A percentile compares a stretch with the other conserved stretches of the same genome.
Evolutionary conservation across 2,113 vertebrate species (phyloP).

Genomic region (Vidua chalybeata): DNA sequence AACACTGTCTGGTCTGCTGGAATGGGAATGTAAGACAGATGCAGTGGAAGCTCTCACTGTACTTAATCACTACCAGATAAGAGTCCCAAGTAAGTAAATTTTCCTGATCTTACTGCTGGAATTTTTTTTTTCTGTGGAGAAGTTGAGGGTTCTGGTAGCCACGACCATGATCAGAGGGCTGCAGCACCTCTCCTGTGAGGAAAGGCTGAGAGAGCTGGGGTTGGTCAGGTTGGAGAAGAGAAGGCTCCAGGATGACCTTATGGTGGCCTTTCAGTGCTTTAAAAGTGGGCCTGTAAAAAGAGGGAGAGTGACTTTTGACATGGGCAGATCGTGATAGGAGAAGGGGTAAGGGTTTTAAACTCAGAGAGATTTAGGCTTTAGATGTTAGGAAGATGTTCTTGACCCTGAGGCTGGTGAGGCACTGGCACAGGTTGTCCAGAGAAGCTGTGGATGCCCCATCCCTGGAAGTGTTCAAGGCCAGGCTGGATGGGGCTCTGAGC

Average conservation of each 20-base stretch:
- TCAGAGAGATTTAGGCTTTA: neutral
- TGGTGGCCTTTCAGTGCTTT: neutral
- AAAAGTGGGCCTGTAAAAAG: neutral
- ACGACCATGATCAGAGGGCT: fast-evolving
- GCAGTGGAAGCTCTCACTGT: conserved; percentile 96
- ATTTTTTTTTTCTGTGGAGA: neutral
- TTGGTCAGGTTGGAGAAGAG: neutral
- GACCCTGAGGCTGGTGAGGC: neutral
- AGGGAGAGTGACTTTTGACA: neutral
- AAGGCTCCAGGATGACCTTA: neutral
- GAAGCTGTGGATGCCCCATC: neutral
- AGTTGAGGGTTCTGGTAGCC: neutral
- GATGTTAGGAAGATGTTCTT: neutral
- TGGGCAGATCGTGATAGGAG: neutral
- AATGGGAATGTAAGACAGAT: conserved; percentile 95
- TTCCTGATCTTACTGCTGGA: neutral
- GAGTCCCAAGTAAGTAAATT: conserved; percentile 92
- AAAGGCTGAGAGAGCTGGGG: neutral
- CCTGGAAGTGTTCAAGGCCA: neutral
- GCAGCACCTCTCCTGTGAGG: neutral
- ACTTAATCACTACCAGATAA: conserved; percentile 97
- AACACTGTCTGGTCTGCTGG: conserved; percentile 92
- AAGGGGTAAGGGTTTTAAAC: neutral
- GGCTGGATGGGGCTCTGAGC: neutral
- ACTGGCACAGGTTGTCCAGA: neutral